Evolutionary conservation across 1,140 invertebrate species (phyloP), one percentile per base, ranked within the genome.

Genomic region (Nylanderia fulva): DNA sequence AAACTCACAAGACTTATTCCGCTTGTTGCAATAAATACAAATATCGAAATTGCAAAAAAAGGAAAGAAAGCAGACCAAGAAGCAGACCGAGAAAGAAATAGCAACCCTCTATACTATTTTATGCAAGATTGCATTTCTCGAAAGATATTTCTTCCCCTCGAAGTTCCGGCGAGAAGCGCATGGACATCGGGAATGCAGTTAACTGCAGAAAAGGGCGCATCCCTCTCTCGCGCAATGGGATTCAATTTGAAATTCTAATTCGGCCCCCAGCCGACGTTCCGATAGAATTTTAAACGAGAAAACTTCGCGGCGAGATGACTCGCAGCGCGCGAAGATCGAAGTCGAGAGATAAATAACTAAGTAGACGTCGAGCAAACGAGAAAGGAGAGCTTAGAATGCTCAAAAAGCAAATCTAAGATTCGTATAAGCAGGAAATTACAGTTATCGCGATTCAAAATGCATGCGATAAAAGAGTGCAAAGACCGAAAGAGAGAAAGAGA

Each of bases 171-270:
- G n/a, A 42, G 63, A 42, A 69, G 66, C n/a, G 77, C n/a, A 68
- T 68, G 64, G 18, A 71, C 77, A 39, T 45, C 36, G 77, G 54
- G 36, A 58, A 71, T 60, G 77, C 66, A 60, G 77, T 82, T 82
- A 82, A 82, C 77, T 72, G 77, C 77, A 72, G 77, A 82, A 82
- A 66, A 71, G 66, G 77, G 77, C 48, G 66, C 61, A 66, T 68
- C 76, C 76, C 24, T 68, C 76, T 61, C 24, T 42, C 61, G 60
- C 48, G 63, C 77, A 42, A 72, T 82, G 68, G 54, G 66, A 82
- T 72, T 72, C 77, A 42, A 82, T 82, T 82, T 82, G 66, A 82
- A 82, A 82, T 82, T 82, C 64, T 82, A 82, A 72, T 72, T 72
- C 39, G 8, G 0, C 48, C 21, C 18, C 36, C 36, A 52, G 15